Percentiles rank a stretch among this genome's conserved stretches.
phyloP scores from a whole-genome alignment of 2,113 vertebrate genomes.

The Sarotherodon lohbergeri region DNA sequence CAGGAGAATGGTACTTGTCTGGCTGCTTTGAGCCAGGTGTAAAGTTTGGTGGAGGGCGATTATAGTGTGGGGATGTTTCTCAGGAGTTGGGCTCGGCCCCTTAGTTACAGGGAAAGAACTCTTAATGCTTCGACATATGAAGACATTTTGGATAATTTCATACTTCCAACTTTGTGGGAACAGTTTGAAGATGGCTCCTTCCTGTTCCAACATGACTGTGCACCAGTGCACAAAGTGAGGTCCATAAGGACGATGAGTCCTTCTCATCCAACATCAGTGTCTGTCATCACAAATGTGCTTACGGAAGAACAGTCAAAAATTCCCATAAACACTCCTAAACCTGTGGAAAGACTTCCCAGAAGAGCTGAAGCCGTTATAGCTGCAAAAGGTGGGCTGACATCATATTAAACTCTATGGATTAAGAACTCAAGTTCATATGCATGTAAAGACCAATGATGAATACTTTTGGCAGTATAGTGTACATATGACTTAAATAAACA shows the following conservation, averaged over 20 bases:
- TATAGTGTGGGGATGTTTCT: not conserved
- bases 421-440: not conserved
- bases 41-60: not conserved
- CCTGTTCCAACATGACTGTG: not conserved
- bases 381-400: not conserved
- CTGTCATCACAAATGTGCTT: not conserved
- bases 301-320: not conserved
- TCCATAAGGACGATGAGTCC: not conserved
- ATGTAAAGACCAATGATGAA: not conserved
- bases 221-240: not conserved
- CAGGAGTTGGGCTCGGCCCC: not conserved
- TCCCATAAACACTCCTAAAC: not conserved
- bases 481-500: not conserved
- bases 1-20: not conserved
- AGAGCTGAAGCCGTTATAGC: not conserved
- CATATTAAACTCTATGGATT: not conserved
- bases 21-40: not conserved
- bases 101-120: not conserved
- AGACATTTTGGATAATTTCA: not conserved
- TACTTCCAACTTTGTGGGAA: not conserved
- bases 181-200: not conserved
- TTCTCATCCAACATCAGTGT: no score
- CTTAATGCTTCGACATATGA: not conserved
- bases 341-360: not conserved
- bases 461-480: not conserved